Evolutionary conservation across 2,888 invertebrate genomes (phyloP), one percentile per base, ranked within the genome.

Genomic region (Myathropa florea): DNA sequence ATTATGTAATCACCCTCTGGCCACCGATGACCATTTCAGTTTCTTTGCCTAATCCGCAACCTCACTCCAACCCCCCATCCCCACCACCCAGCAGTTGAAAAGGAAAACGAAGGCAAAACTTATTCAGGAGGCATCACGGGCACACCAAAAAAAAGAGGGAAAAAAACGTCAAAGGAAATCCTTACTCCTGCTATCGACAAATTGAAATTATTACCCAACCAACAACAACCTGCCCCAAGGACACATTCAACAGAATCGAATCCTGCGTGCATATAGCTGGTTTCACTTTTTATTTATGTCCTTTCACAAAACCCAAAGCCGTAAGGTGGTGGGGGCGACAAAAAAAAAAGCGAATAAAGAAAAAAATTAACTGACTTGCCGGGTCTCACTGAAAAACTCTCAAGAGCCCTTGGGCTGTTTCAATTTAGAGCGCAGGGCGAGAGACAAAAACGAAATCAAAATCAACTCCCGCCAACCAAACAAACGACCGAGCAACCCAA

Each of bases 221-320:
- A 70, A 75, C 18, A 80, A 28, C 61, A 55, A 61, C 33, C 59
- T 26, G 77, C 68, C 85, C 68, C 72, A 68, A 76, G 77, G 77
- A 81, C 77, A 81, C 81, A 82, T 85, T 85, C 77, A 85, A 85
- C 77, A 78, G 85, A 85, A 85, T 85, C 77, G 81, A 85, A 85
- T 85, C 46, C 81, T 81, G 85, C 85, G 70, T 85, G 77, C 72
- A 72, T 65, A 67, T 60, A 77, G 77, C 65, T 85, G 81, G 72
- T 85, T 85, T 78, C 68, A 78, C 70, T 81, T 85, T 84, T 81
- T 78, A 78, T 83, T 70, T 85, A 73, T 78, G 53, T 57, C 57
- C 57, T 14, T 78, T 73, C 28, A 63, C 36, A 71, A 21, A 70
- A 55, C 71, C 64, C 64, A 4, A 60, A 30, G 33, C 70, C 59